These are phyloP conservation scores for Antennarius striatus DNA, from an alignment of 2,113 vertebrate genomes.

Conservation along the genomic window DNA sequence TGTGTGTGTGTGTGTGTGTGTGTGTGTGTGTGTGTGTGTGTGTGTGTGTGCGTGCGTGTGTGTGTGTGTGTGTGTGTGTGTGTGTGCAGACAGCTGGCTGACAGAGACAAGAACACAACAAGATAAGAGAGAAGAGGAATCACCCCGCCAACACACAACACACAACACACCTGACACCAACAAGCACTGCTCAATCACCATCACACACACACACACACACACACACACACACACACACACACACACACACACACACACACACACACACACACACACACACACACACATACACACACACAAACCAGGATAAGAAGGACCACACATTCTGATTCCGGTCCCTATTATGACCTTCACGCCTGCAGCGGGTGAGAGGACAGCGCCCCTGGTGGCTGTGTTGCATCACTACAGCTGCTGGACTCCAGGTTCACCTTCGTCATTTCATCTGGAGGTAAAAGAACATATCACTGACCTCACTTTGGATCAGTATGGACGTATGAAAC, in stretches of 20 bases:
- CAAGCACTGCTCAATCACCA: not conserved
- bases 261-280: constrained; percentile 4
- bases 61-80: constrained; percentile 21
- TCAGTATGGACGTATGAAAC: no score
- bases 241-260: not conserved
- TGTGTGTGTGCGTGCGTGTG: constrained; percentile 20
- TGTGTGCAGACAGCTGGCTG: constrained; percentile 43
- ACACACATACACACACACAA: not conserved
- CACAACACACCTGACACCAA: constrained; percentile 19
- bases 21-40: constrained; percentile 21
- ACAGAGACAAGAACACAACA: constrained; percentile 57
- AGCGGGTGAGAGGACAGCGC: no score
- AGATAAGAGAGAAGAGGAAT: constrained; percentile 57
- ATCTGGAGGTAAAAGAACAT: no score
- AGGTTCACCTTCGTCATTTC: no score
- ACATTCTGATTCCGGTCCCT: no score
- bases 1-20: constrained; percentile 10
- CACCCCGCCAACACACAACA: constrained; percentile 33
- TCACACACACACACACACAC: not conserved
- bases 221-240: no score
- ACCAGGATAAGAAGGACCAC: no score
- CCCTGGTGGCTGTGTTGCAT: no score
- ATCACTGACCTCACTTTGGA: no score
- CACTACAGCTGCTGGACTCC: no score
- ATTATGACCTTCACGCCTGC: no score